Percentiles rank a stretch among this genome's conserved stretches.
Conservation (phyloP, 92 coral and sea anemone genomes). For the Zoanthus gigantus region DNA sequence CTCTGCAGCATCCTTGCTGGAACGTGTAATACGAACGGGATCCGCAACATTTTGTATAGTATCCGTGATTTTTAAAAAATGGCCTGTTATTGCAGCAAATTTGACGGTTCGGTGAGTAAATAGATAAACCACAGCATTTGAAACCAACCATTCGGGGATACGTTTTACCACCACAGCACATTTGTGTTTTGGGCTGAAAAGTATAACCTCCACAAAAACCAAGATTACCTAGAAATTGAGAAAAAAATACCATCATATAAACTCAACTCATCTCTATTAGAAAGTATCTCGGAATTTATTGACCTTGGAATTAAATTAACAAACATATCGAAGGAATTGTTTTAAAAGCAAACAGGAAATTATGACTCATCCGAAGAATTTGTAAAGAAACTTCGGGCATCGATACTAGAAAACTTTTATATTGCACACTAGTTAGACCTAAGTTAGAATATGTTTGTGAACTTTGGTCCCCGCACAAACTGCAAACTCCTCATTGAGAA, state of each 20-base stretch:
- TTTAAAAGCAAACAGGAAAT: too few species aligned
- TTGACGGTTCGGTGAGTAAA: slow-evolving; percentile 3
- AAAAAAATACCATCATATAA: too few species aligned
- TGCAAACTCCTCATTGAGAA: neutral
- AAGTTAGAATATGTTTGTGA: too few species aligned
- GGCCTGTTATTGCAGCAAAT: slow-evolving; percentile 9
- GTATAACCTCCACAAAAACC: neutral
- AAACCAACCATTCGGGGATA: neutral
- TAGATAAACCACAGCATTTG: slow-evolving; percentile 13
- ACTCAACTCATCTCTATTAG: too few species aligned
- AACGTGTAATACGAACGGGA: neutral
- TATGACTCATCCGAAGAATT: slow-evolving; percentile 11
- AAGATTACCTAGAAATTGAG: too few species aligned
- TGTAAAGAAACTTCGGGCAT: slow-evolving; percentile 34
- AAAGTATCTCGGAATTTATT: too few species aligned
- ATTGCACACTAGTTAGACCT: slow-evolving; percentile 5
- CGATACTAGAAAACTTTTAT: slow-evolving; percentile 24
- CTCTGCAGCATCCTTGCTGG: slow-evolving; percentile 11
- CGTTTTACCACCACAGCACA: slow-evolving; percentile 11
- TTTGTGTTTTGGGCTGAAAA: neutral
- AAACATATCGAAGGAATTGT: too few species aligned
- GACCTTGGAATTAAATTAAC: too few species aligned
- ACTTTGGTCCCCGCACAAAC: slow-evolving; percentile 33
- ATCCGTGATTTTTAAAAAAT: neutral
- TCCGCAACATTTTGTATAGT: neutral